phyloP scores from a whole-genome alignment of 2,797 vertebrate genomes.

The Alosa sapidissima region DNA sequence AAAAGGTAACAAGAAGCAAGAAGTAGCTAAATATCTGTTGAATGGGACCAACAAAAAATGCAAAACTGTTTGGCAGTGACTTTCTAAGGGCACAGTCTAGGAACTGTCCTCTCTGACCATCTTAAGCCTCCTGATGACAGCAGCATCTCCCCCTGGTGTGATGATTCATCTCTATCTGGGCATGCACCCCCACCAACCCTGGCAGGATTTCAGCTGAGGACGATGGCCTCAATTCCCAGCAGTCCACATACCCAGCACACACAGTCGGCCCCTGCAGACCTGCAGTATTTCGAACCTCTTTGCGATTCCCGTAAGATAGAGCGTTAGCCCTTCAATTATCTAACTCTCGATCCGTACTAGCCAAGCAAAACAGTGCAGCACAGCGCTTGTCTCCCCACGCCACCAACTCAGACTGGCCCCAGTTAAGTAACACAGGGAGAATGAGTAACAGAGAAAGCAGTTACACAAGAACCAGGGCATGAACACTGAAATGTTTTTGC shows the following conservation, averaged over 20 bases:
- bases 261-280: slow-evolving; percentile 4
- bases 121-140: not conserved
- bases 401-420: not conserved
- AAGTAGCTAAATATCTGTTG: not conserved
- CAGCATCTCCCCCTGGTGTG: not conserved
- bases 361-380: not conserved
- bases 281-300: slow-evolving; percentile 2
- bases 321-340: slow-evolving; percentile 2
- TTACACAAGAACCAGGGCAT: slow-evolving; percentile 1
- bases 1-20: not conserved
- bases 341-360: not conserved
- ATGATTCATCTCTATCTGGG: not conserved
- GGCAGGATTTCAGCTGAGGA: not conserved
- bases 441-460: not conserved
- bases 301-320: slow-evolving; percentile 9
- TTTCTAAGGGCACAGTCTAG: not conserved
- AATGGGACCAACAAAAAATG: not conserved
- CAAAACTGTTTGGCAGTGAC: not conserved
- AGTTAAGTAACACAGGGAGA: not conserved
- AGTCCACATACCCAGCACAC: not conserved
- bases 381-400: not conserved
- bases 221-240: not conserved
- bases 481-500: not conserved
- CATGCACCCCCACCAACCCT: not conserved
- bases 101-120: not conserved